Percentiles rank a stretch among this genome's conserved stretches.
These are phyloP conservation scores for Tetrao urogallus DNA, from an alignment of 2,113 vertebrate species.

Conservation along the genomic window DNA sequence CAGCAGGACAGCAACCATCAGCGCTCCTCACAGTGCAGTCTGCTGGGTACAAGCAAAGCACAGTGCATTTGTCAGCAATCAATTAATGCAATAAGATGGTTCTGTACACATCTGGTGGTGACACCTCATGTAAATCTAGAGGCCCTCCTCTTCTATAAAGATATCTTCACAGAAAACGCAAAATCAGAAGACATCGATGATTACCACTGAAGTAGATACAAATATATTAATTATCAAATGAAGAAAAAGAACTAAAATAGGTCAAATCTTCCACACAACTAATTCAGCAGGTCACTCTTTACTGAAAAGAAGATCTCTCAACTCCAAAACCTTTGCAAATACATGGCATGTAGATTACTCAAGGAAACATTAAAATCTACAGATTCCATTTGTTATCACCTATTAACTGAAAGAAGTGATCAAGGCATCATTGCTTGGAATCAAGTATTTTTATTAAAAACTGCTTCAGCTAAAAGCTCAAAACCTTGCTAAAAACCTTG, in stretches of 20 bases:
- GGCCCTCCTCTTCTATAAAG: not conserved
- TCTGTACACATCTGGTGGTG: not conserved
- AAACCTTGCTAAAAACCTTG: not conserved
- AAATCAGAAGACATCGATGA: not conserved
- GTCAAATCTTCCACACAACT: not conserved
- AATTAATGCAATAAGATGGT: not conserved
- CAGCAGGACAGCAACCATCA: not conserved
- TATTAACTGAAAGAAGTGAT: not conserved
- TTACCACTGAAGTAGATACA: too few relatives aligned
- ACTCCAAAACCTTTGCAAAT: not conserved
- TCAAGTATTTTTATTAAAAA: not conserved
- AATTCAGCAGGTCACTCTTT: not conserved
- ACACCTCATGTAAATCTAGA: not conserved
- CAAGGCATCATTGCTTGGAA: not conserved
- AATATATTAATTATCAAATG: not conserved
- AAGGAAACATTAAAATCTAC: not conserved
- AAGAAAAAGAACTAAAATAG: not conserved
- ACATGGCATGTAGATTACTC: not conserved
- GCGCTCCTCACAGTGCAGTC: not conserved
- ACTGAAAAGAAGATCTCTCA: not conserved
- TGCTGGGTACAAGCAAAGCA: not conserved
- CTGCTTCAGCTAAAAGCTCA: not conserved
- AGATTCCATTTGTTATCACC: not conserved
- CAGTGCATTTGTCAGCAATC: accelerated
- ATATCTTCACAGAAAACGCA: not conserved